Evolutionary conservation across 2,113 vertebrate species (phyloP), one percentile per base, ranked within the genome.

Genomic region (Panurus biarmicus): DNA sequence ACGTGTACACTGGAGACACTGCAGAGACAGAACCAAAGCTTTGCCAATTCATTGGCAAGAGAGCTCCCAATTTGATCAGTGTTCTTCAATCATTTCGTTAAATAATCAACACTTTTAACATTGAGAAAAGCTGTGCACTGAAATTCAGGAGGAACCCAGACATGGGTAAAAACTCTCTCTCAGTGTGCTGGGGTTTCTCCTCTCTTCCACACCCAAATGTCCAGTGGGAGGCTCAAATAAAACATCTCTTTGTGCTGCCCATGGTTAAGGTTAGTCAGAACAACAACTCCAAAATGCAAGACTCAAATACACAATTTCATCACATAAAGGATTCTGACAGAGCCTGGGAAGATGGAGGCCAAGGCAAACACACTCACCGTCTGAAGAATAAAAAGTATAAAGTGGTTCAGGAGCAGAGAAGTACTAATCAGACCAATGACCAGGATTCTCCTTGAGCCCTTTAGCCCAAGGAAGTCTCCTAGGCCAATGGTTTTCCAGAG

Each of bases 341-440:
- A 73, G 17, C 57, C 36, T 31, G 38, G 38, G 54, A 75, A 81
- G 38, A 85, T 1, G 2, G 9, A 2, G 9, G 9, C 14, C 40
- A 83, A 54, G 26, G n/a, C 24, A 72, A 81, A 57, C 19, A 56
- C 8, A 70, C 42, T 18, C 36, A 72, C 12, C 0, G 0, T 11
- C 16, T 50, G 14, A 85, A 58, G 22, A 70, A 53, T 10, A 48
- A 48, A 18, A 84, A 53, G 6, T 2, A 40, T 12, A 29, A 76
- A 57, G 9, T 2, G 13, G 22, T 23, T 36, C 13, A 72, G 51
- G 10, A 80, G 54, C 69, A 73, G 36, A 57, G 12, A 62, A 60
- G 38, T 0, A 64, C 14, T 42, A 60, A 70, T 19, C 4, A 8
- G 23, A 73, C 24, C 4, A 1, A 23, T 1, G 0, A 7, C 48